Evolutionary conservation across 2,888 invertebrate genomes (phyloP), one percentile per base, ranked within the genome.

Genomic region (Adelphocoris suturalis): DNA sequence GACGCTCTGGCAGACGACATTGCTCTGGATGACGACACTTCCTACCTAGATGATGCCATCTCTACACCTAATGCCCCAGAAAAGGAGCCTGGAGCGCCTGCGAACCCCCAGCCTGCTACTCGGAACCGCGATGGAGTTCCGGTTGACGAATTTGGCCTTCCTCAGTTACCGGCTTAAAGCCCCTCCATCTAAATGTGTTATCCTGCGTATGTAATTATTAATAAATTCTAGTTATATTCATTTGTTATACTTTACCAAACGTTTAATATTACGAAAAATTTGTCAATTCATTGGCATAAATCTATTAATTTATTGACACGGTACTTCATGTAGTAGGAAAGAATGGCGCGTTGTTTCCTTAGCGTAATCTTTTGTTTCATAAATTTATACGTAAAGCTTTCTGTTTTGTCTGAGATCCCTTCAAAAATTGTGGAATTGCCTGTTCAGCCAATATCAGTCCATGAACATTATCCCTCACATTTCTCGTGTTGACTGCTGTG

Each of bases 61-160:
- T 97, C 97, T 93, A 97, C 98, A 0, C 99, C 99, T 0, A 97
- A 96, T 91, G 98, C 98, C 9, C 99, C 99, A 0, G 97, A 96
- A 92, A 96, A 95, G 92, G 98, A 98, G 93, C 99, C 99, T 0
- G 98, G 98, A 11, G 68, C 23, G 11, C 96, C 96, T 0, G 37
- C 81, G 61, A 89, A 46, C 68, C 84, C 27, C 11, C 88, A 48
- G 88, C 76, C 55, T 16, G 78, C 28, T 16, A 4, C 27, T 23
- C 46, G 28, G 28, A 88, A 88, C 46, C 92, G 97, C 95, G 97
- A 97, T 93, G 97, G 97, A 19, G 97, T 99, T 88, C 96, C 97
- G 46, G 98, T 99, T 7, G 99, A 99, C 94, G 99, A 99, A 94
- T 99, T 99, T 94, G 99, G 99, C 0, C 95, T 99, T 93, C 99